Conservation (phyloP, 1,140 invertebrate species). For the Drosophila ercepeae region DNA sequence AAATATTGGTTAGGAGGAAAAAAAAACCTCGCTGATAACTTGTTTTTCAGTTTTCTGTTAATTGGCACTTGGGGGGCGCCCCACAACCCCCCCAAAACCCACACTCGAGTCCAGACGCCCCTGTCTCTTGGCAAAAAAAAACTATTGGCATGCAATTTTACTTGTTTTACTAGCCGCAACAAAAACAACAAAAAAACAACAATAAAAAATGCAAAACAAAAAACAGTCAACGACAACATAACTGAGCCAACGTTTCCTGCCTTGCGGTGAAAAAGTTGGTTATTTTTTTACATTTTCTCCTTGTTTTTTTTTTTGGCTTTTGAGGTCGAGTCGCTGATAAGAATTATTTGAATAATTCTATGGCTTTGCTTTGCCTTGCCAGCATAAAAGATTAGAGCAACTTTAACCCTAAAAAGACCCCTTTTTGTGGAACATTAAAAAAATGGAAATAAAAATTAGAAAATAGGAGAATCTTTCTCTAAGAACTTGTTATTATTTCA, state of each 20-base stretch:
- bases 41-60: slow-evolving; percentile 12
- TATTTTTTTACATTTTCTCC: slow-evolving; percentile 1
- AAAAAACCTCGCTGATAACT: slow-evolving; percentile 11
- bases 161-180: slow-evolving; percentile 70
- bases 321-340: slow-evolving; percentile 72
- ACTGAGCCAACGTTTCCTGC: slow-evolving; percentile 66
- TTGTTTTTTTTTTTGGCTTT: slow-evolving; percentile 59
- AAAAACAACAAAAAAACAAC: slow-evolving; percentile 20
- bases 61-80: slow-evolving; percentile 15
- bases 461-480: not conserved
- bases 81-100: slow-evolving; percentile 7
- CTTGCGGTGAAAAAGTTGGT: slow-evolving; percentile 53
- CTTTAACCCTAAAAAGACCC: slow-evolving; percentile 12
- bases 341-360: slow-evolving; percentile 34
- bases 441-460: too few relatives aligned
- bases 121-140: slow-evolving; percentile 66
- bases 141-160: slow-evolving; percentile 78
- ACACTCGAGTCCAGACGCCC: slow-evolving; percentile 22
- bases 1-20: not conserved
- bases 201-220: slow-evolving; percentile 27
- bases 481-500: not conserved
- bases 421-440: too few relatives aligned
- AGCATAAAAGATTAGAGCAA: slow-evolving; percentile 26
- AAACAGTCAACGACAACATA: slow-evolving; percentile 3
- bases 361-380: slow-evolving; percentile 25